phyloP scores from a whole-genome alignment of 2,888 invertebrate species.

The Drosophila anceps region DNA sequence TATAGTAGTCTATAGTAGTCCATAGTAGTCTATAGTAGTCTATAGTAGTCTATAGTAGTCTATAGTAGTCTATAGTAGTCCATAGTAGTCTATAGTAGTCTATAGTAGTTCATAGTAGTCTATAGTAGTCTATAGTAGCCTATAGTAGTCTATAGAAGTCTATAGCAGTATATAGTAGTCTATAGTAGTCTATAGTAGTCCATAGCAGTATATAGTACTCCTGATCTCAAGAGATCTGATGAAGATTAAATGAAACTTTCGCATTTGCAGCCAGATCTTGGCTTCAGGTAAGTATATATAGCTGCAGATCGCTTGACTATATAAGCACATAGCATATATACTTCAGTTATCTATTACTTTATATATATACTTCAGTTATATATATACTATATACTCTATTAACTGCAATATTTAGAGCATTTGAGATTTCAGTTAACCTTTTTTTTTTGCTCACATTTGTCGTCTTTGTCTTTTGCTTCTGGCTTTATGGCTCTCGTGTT shows the following conservation, averaged over 20 bases:
- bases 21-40: not conserved
- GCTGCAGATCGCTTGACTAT: not conserved
- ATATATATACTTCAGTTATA: not conserved
- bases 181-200: not conserved
- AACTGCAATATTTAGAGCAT: slow-evolving; percentile 3
- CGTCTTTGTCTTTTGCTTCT: slow-evolving; percentile 20
- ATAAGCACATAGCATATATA: not conserved
- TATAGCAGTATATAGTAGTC: not conserved
- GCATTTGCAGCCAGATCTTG: not conserved
- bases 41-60: not conserved
- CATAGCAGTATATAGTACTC: not conserved
- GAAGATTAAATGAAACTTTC: not conserved
- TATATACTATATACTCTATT: not conserved
- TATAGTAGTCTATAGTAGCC: not conserved
- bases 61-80: not conserved
- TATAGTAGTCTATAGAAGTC: not conserved
- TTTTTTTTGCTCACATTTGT: not conserved
- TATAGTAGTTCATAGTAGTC: not conserved
- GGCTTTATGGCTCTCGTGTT: slow-evolving; percentile 10
- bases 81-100: not conserved
- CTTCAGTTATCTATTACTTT: not conserved
- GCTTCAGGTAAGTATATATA: not conserved
- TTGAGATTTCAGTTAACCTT: slow-evolving; percentile 1
- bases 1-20: not conserved
- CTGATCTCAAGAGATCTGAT: not conserved